A percentile compares a stretch with the other conserved stretches of the same genome.
phyloP scores from a whole-genome alignment of 2,113 vertebrate genomes.

The Xenotilapia longispinis region DNA sequence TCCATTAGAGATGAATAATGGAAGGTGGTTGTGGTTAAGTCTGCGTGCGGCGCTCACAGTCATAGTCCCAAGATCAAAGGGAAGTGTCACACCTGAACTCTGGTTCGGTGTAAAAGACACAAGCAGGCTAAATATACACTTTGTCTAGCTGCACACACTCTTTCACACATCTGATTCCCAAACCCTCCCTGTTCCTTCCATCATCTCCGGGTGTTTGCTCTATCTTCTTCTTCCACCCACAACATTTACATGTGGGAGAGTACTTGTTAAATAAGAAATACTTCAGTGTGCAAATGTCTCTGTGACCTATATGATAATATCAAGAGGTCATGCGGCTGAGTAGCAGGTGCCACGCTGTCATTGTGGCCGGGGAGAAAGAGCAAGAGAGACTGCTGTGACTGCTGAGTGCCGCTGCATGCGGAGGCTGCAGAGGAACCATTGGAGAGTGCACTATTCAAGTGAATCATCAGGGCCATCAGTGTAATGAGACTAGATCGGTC shows the following conservation, averaged over 20 bases:
- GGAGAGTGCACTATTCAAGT: slow-evolving; percentile 59
- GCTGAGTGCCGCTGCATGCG: slow-evolving; percentile 34
- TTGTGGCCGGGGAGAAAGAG: slow-evolving; percentile 30
- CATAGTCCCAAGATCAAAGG: slow-evolving; percentile 3
- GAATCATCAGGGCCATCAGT: slow-evolving; percentile 75
- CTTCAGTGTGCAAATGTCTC: background rate
- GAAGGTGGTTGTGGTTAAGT: slow-evolving; percentile 15
- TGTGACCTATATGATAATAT: background rate
- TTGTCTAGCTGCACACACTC: background rate
- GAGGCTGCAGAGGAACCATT: slow-evolving; percentile 45
- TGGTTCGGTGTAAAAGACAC: background rate
- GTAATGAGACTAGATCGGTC: slow-evolving; percentile 73
- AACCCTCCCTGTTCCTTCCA: background rate
- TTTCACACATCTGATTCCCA: background rate
- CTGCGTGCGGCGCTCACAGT: background rate
- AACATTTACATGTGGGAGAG: background rate
- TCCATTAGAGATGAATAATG: slow-evolving; percentile 39
- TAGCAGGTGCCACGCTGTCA: slow-evolving; percentile 23
- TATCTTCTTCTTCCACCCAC: background rate
- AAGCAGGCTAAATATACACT: background rate
- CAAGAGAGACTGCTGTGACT: background rate
- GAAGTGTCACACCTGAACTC: background rate
- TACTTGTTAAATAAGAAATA: background rate
- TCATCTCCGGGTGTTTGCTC: background rate
- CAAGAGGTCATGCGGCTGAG: slow-evolving; percentile 8